Conservation (phyloP, 2,888 invertebrate species). For the Dicycla oo region DNA sequence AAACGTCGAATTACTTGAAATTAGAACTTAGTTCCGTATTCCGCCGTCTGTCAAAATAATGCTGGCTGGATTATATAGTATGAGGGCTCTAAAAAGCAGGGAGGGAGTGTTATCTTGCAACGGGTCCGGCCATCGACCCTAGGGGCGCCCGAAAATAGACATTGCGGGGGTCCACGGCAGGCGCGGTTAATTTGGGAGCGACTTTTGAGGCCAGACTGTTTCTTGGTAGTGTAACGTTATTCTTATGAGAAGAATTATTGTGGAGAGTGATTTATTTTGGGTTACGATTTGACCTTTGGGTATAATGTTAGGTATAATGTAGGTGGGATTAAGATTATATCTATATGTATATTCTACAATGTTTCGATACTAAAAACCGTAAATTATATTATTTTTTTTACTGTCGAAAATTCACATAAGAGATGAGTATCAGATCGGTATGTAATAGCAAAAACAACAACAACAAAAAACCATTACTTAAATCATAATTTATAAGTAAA, state of each 20-base stretch:
- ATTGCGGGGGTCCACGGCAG: conserved; percentile 70
- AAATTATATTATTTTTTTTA: no score
- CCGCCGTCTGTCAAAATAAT: conserved; percentile 5
- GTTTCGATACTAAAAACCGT: no score
- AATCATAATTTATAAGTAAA: not conserved
- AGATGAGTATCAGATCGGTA: not conserved
- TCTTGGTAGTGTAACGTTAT: conserved; percentile 36
- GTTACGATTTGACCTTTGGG: not conserved
- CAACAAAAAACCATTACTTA: not conserved
- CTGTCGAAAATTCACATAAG: not conserved
- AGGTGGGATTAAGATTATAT: not conserved
- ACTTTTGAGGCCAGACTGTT: conserved; percentile 60
- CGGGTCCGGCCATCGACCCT: conserved; percentile 71
- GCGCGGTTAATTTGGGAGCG: conserved; percentile 65
- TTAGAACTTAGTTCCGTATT: conserved; percentile 20
- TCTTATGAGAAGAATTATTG: conserved; percentile 8
- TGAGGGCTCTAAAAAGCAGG: conserved; percentile 42
- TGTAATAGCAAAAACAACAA: not conserved
- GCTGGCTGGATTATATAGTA: conserved; percentile 23
- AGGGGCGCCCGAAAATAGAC: conserved; percentile 72
- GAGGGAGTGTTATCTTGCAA: conserved; percentile 55
- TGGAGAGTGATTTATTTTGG: conserved; percentile 1
- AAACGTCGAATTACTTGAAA: conserved; percentile 6
- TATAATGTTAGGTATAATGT: no score
- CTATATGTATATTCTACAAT: no score